phyloP scores from a whole-genome alignment of 37 sponge, comb jelly and placozoan genomes.

The Petrosia ficiformis region DNA sequence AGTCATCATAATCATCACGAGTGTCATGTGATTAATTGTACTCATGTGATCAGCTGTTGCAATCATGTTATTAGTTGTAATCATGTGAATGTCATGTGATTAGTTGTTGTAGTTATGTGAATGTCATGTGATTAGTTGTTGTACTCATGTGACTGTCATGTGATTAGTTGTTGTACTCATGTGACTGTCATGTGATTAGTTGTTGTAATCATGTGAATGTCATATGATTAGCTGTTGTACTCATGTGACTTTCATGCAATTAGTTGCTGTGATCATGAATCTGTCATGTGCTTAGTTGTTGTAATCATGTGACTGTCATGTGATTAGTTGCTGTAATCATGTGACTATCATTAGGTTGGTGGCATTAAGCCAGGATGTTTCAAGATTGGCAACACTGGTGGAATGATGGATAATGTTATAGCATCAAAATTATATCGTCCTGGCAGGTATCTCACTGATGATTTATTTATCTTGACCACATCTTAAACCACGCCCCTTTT shows the following conservation, averaged over 20 bases:
- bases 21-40: conserved; percentile 26
- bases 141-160: conserved; percentile 15
- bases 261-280: too few species aligned
- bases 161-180: too few species aligned
- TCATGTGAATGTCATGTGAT: too few species aligned
- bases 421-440: conserved; percentile 93
- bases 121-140: background rate
- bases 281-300: too few species aligned
- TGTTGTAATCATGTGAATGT: too few species aligned
- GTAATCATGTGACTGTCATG: too few species aligned
- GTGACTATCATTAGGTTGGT: conserved; percentile 62
- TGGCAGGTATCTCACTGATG: conserved; percentile 66
- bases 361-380: conserved; percentile 98
- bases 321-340: background rate
- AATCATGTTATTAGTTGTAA: too few species aligned
- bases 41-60: too few species aligned
- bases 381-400: conserved; percentile 98
- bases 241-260: too few species aligned
- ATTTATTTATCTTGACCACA: background rate
- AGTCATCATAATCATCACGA: background rate
- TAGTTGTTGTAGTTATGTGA: background rate
- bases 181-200: too few species aligned
- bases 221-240: too few species aligned
- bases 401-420: conserved; percentile 96
- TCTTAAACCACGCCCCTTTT: background rate